These are phyloP conservation scores for Stratiomys singularior DNA, from an alignment of 2,888 invertebrate species.

Conservation along the genomic window DNA sequence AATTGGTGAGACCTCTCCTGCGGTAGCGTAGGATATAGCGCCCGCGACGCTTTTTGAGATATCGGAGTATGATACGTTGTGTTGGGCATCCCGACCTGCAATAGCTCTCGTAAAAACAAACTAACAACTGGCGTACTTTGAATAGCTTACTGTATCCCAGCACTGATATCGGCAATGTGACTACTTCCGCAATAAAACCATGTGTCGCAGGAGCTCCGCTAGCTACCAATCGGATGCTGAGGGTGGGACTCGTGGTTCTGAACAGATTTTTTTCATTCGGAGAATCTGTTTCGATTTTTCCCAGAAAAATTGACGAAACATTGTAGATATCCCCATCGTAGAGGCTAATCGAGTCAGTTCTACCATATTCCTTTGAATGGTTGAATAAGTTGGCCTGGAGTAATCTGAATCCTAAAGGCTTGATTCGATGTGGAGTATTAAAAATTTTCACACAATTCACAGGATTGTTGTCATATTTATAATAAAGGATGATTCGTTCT, in stretches of 20 bases:
- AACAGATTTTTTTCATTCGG: conserved; percentile 79
- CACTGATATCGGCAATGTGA: conserved; percentile 91
- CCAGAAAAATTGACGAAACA: conserved; percentile 77
- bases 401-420: conserved; percentile 89
- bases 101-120: too few species aligned
- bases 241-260: conserved; percentile 78
- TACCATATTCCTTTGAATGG: conserved; percentile 81
- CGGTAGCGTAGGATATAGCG: conserved; percentile 87
- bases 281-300: conserved; percentile 77
- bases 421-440: conserved; percentile 83
- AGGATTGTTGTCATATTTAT: conserved; percentile 95
- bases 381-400: conserved; percentile 93
- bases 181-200: conserved; percentile 97
- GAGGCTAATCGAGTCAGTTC: conserved; percentile 84
- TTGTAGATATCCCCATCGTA: conserved; percentile 96
- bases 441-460: conserved; percentile 98
- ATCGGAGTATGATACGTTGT: conserved; percentile 86
- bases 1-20: conserved; percentile 94
- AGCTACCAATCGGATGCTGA: conserved; percentile 91
- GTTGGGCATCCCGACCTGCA: conserved; percentile 91
- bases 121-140: too few species aligned
- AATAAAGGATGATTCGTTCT: conserved; percentile 91
- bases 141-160: conserved; percentile 88
- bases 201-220: conserved; percentile 94
- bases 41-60: conserved; percentile 86